A percentile compares a stretch with the other conserved stretches of the same genome.
These are phyloP conservation scores for Rhinolophus ferrumequinum DNA, from an alignment of 2,113 vertebrate genomes.

Conservation along the genomic window DNA sequence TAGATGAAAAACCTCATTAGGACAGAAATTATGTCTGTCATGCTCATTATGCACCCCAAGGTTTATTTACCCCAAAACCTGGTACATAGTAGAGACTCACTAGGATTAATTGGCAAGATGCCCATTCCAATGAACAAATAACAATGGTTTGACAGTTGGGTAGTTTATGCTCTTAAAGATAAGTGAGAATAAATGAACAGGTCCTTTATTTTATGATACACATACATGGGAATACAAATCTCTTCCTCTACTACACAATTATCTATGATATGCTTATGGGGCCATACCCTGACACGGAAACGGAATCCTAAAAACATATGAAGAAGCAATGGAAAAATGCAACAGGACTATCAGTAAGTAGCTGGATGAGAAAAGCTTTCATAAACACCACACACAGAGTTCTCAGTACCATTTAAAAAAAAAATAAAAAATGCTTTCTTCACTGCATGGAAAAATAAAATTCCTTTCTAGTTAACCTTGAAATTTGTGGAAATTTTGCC, in stretches of 20 bases:
- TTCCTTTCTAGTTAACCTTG: neutral
- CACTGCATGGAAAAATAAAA: conserved; percentile 48
- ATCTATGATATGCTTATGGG: neutral
- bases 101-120: neutral
- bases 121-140: neutral
- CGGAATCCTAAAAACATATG: neutral
- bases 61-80: neutral
- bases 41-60: neutral
- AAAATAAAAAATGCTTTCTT: conserved; percentile 16
- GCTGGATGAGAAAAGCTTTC: neutral
- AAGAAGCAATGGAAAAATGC: neutral
- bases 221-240: neutral
- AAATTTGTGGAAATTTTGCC: conserved; percentile 50
- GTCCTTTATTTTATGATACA: neutral
- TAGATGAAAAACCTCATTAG: neutral
- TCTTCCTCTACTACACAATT: neutral
- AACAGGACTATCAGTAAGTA: neutral
- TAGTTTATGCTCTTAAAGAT: neutral
- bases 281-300: neutral
- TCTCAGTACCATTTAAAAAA: conserved; percentile 7
- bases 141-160: neutral
- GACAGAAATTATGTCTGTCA: neutral
- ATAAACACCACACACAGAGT: neutral
- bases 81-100: neutral
- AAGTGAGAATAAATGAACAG: neutral